phyloP scores from a whole-genome alignment of 1,140 invertebrate species.

The Pachypsylla venusta region DNA sequence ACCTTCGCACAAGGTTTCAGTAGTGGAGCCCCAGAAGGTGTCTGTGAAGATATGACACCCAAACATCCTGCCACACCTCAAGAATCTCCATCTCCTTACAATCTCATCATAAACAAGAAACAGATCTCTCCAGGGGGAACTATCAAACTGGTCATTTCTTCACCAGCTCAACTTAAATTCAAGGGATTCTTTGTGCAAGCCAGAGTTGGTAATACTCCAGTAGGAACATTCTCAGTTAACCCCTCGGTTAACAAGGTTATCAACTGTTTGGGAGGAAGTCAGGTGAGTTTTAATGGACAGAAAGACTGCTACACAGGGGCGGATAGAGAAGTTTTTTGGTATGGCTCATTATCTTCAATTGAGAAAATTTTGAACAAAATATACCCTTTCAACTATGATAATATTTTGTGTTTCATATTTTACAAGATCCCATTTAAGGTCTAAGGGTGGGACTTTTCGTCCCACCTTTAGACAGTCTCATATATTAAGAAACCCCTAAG shows the following conservation, averaged over 20 bases:
- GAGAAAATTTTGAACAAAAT: too few species aligned
- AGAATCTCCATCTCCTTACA: slow-evolving; percentile 32
- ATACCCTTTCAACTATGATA: too few species aligned
- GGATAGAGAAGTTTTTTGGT: too few species aligned
- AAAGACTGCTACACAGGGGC: not conserved
- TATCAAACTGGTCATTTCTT: slow-evolving; percentile 32
- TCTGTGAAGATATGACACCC: slow-evolving; percentile 36
- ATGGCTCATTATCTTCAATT: too few species aligned
- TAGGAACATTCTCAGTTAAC: slow-evolving; percentile 32
- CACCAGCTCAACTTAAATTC: slow-evolving; percentile 29
- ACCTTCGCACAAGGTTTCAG: slow-evolving; percentile 7
- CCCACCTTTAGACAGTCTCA: too few species aligned
- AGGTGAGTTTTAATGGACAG: slow-evolving; percentile 28
- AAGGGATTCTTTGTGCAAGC: slow-evolving; percentile 38
- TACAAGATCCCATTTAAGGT: too few species aligned
- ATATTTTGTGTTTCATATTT: too few species aligned
- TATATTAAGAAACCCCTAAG: too few species aligned
- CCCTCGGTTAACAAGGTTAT: slow-evolving; percentile 29
- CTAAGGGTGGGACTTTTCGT: too few species aligned
- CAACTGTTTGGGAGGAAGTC: slow-evolving; percentile 30
- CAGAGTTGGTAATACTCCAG: slow-evolving; percentile 30
- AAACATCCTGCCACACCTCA: slow-evolving; percentile 33
- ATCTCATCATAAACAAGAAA: slow-evolving; percentile 32
- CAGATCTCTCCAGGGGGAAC: slow-evolving; percentile 28
- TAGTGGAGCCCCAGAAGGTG: slow-evolving; percentile 33